Base-by-base conservation (phyloP, 2,888 invertebrate genomes). In the Encarsia formosa region DNA sequence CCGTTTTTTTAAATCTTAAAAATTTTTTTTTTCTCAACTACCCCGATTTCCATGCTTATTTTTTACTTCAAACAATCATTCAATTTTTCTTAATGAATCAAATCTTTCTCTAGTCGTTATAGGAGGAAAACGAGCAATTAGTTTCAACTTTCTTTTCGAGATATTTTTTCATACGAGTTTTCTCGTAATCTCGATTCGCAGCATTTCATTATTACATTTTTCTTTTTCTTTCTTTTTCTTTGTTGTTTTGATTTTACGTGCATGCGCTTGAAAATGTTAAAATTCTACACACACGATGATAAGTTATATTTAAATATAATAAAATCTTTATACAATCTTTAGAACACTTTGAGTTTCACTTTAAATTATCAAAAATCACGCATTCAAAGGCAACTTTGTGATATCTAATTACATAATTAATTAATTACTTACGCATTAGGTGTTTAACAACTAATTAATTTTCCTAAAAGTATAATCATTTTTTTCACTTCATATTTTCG, bases 371-470 rank as follows among this genome's bases (percentile, higher is more conserved):
- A 54, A 57, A 57, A 57, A 57, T 49, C 51, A 57, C 54, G 57
- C 54, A 49, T 52, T 53, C 42, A 54, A 57, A 57, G 57, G 57
- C 57, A 57, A 54, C 57, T 51, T 57, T 54, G 57, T 57, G 57
- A 49, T 57, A 57, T 57, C 49, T 56, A 56, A 54, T 54, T 57
- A 57, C 45, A 56, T 41, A 56, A 56, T 56, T 53, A 56, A 56
- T 53, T 41, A 53, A 56, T 56, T 43, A 53, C 56, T 56, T 56
- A 56, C 53, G 52, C 56, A 52, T 56, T 53, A 52, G 46, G 51
- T 51, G 38, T 53, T 47, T 54, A 57, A 54, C 51, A 57, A 57
- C 53, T 57, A 53, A 57, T 57, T 48, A 42, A 54, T 57, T 57
- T 54, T 52, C 42, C 49, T 54, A 51, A 57, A 57, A 29, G 2